Base-by-base conservation (phyloP, 2,797 vertebrate species). In the Cyclura pinguis region DNA sequence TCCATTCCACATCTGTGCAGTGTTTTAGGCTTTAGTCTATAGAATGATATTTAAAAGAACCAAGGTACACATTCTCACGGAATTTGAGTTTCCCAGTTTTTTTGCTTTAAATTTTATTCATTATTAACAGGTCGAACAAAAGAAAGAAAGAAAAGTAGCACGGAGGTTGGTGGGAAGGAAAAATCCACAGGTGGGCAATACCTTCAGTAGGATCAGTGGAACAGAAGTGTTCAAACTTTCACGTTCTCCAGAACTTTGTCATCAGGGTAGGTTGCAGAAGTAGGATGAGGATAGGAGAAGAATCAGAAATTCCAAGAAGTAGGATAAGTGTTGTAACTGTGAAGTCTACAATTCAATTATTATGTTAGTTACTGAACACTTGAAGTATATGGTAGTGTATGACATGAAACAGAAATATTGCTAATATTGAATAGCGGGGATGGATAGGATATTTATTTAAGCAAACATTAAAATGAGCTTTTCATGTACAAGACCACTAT, bases 81-180 rank as follows among this genome's bases (percentile, higher is more conserved):
- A 88, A 86, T 84, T 12, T 86, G 27, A 74, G 29, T 59, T 92
- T 35, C 59, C 87, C 1, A 82, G 83, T 64, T 91, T 69, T 64
- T 91, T 69, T 92, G 67, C 67, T 57, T 91, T 90, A 84, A 47
- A 62, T 24, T 85, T 74, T 78, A 50, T 77, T 73, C 90, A 74
- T 14, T 12, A 29, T 29, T 8, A 32, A 72, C 67, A 9, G 27
- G 27, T 27, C 24, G 14, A 16, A 8, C 47, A 47, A 47, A 78
- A 50, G 27, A 27, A 47, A 50, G 27, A 47, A 42, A 47, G 10
- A 47, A 29, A 78, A 47, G 76, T 50, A 78, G 12, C 22, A 50
- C 20, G 8, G 10, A 38, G 73, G 35, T n/a, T 20, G 13, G 3
- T 38, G 35, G 42, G 73, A 38, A 42, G 22, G 20, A 22, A 6